phyloP scores from a whole-genome alignment of 2,113 vertebrate species.

The Anseranas semipalmata region DNA sequence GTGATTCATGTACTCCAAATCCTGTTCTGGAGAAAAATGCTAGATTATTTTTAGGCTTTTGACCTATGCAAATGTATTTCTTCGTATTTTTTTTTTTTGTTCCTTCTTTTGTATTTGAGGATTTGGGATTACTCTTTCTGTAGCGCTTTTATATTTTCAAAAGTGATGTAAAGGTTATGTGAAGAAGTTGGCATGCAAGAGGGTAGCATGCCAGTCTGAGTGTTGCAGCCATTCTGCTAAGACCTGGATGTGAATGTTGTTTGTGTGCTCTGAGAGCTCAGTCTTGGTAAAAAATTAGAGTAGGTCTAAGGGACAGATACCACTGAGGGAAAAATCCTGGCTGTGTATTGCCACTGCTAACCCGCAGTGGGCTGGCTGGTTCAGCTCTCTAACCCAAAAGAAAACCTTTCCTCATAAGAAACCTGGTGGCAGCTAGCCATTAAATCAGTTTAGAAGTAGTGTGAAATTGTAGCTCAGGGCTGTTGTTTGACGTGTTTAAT shows the following conservation, averaged over 20 bases:
- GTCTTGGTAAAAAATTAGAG: not conserved
- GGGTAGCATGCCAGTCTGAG: not conserved
- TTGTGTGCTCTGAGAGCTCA: not conserved
- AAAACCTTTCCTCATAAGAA: not conserved
- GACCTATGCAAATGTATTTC: not conserved
- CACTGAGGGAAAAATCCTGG: not conserved
- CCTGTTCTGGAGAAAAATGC: not conserved
- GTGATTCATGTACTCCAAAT: not conserved
- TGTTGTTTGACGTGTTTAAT: slow-evolving; percentile 9
- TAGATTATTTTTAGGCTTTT: not conserved
- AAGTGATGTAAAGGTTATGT: not conserved
- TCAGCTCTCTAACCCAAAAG: not conserved
- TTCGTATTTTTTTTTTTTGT: not conserved
- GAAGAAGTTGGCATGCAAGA: not conserved
- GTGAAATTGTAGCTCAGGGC: slow-evolving; percentile 21
- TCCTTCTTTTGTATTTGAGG: not conserved
- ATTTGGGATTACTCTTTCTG: not conserved
- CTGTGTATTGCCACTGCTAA: not conserved
- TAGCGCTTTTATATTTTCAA: not conserved
- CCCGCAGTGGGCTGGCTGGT: not conserved
- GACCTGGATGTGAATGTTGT: not conserved
- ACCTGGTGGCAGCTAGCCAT: slow-evolving; percentile 5
- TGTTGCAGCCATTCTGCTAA: not conserved
- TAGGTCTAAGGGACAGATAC: not conserved
- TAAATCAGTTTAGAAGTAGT: slow-evolving; percentile 20